Evolutionary conservation across 2,888 invertebrate species (phyloP).

Genomic region (Mycalesis mineus): DNA sequence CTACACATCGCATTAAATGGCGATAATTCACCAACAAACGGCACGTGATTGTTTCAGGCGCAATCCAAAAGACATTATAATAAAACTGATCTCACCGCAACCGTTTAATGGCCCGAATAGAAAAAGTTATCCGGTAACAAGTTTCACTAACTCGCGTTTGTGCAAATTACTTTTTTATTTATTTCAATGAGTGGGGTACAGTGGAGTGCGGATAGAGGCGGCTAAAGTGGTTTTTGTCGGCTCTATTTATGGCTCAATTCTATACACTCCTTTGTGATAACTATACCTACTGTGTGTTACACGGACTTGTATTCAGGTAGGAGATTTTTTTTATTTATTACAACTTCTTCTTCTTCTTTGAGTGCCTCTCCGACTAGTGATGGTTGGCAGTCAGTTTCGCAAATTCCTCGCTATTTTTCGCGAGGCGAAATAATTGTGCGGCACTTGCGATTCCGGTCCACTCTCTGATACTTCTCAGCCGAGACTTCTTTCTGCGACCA

Average conservation of each 20-base stretch:
- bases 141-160: slow-evolving; percentile 16
- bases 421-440: too few species aligned
- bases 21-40: background rate
- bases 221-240: slow-evolving; percentile 8
- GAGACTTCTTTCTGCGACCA: too few species aligned
- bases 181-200: slow-evolving; percentile 11
- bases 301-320: too few species aligned
- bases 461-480: too few species aligned
- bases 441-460: too few species aligned
- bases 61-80: slow-evolving; percentile 24
- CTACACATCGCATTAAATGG: background rate
- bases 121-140: slow-evolving; percentile 25
- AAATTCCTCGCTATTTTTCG: too few species aligned
- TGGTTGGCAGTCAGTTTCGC: too few species aligned
- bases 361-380: too few species aligned
- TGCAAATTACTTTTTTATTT: slow-evolving; percentile 18
- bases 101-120: slow-evolving; percentile 27
- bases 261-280: background rate
- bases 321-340: too few species aligned
- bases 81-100: slow-evolving; percentile 23
- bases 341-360: too few species aligned
- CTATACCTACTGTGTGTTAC: too few species aligned
- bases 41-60: slow-evolving; percentile 4
- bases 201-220: background rate
- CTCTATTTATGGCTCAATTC: background rate